These are phyloP conservation scores for Sphecodes monilicornis DNA, from an alignment of 2,888 invertebrate genomes.

Conservation along the genomic window DNA sequence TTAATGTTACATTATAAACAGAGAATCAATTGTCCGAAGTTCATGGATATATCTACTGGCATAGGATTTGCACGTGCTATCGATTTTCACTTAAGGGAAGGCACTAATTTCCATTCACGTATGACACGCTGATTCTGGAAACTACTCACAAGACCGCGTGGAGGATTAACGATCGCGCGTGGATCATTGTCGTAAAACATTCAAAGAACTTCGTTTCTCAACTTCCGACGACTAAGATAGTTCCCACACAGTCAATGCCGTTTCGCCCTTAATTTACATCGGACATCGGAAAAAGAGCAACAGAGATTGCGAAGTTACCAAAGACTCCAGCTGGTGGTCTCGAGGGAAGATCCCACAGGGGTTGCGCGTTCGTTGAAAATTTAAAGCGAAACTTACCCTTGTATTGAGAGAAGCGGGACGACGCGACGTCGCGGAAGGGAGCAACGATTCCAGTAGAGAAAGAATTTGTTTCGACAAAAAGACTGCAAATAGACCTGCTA, in stretches of 20 bases:
- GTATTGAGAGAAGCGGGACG: background rate
- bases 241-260: background rate
- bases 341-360: background rate
- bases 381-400: constrained; percentile 12
- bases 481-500: background rate
- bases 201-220: background rate
- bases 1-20: constrained; percentile 17
- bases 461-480: constrained; percentile 4
- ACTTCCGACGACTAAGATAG: background rate
- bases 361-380: constrained; percentile 10
- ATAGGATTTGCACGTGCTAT: background rate
- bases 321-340: constrained; percentile 9
- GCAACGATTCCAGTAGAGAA: background rate
- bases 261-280: constrained; percentile 5
- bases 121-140: background rate
- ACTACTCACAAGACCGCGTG: background rate
- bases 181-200: background rate
- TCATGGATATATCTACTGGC: constrained; percentile 3
- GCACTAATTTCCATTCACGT: constrained; percentile 1
- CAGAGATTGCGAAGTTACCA: constrained; percentile 11
- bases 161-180: background rate
- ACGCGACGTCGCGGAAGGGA: background rate
- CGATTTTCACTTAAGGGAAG: constrained; percentile 4
- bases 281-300: constrained; percentile 1
- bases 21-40: constrained; percentile 11